These are phyloP conservation scores for Dryococelus australis DNA, from an alignment of 2,888 invertebrate genomes.

Conservation along the genomic window DNA sequence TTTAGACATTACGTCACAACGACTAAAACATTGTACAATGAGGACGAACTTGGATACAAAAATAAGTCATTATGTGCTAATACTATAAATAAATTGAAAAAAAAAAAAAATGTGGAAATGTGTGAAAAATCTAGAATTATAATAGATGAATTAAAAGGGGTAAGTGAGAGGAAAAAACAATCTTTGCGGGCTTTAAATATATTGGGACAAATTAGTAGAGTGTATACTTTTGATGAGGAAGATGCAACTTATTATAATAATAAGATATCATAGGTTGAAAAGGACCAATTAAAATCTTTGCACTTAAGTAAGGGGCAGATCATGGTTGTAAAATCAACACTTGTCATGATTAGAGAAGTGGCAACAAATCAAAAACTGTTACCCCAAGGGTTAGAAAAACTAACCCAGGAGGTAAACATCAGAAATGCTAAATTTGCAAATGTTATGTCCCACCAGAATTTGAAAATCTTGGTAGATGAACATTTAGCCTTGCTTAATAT, in stretches of 20 bases:
- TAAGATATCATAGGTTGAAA: no score
- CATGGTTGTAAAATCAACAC: not conserved
- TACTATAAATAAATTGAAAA: not conserved
- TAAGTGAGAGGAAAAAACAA: not conserved
- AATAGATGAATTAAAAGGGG: not conserved
- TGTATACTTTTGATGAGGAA: not conserved
- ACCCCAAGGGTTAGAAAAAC: no score
- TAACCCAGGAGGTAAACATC: not conserved
- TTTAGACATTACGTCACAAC: not conserved
- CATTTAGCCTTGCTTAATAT: not conserved
- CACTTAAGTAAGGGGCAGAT: no score
- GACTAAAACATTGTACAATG: not conserved
- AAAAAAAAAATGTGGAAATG: not conserved
- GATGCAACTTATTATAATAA: not conserved
- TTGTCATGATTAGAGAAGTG: not conserved
- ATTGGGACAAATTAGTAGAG: not conserved
- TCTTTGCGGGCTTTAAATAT: not conserved
- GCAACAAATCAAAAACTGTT: not conserved
- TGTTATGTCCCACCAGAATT: not conserved
- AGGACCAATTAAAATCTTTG: no score
- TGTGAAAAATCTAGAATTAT: not conserved
- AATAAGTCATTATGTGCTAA: not conserved
- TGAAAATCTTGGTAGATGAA: not conserved
- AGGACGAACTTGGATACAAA: not conserved
- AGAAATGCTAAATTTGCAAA: not conserved